phyloP scores from a whole-genome alignment of 2,888 invertebrate genomes.

The Lithophane leautieri region DNA sequence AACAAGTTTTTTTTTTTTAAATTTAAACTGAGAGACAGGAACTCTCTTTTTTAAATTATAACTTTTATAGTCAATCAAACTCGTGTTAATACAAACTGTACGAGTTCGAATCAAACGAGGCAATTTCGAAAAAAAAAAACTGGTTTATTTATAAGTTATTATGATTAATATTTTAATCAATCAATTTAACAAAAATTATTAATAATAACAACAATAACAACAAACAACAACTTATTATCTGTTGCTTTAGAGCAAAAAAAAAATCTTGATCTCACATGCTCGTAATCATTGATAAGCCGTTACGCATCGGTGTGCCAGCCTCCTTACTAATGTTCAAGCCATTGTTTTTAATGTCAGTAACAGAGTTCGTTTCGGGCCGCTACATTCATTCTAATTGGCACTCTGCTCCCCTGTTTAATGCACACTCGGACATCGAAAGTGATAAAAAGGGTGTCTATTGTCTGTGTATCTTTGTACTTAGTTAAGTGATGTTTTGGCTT shows the following conservation, averaged over 20 bases:
- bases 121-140: not conserved
- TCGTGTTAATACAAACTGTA: not conserved
- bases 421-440: constrained; percentile 49
- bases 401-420: constrained; percentile 67
- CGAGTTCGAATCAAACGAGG: not conserved
- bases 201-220: too few species aligned
- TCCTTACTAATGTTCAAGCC: constrained; percentile 76
- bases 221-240: too few species aligned
- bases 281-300: not conserved
- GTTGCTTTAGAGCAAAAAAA: not conserved
- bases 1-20: not conserved
- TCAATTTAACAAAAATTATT: too few species aligned
- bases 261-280: not conserved
- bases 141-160: too few species aligned
- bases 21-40: not conserved
- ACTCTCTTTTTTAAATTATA: not conserved
- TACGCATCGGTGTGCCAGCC: constrained; percentile 68
- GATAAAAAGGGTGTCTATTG: constrained; percentile 50
- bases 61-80: not conserved
- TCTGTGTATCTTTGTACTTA: not conserved
- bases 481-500: not conserved
- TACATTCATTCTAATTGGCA: constrained; percentile 77
- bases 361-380: constrained; percentile 78
- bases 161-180: too few species aligned
- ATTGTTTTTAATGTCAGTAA: constrained; percentile 83